These are phyloP conservation scores for Synanceia verrucosa DNA, from an alignment of 2,797 vertebrate species.

Conservation along the genomic window DNA sequence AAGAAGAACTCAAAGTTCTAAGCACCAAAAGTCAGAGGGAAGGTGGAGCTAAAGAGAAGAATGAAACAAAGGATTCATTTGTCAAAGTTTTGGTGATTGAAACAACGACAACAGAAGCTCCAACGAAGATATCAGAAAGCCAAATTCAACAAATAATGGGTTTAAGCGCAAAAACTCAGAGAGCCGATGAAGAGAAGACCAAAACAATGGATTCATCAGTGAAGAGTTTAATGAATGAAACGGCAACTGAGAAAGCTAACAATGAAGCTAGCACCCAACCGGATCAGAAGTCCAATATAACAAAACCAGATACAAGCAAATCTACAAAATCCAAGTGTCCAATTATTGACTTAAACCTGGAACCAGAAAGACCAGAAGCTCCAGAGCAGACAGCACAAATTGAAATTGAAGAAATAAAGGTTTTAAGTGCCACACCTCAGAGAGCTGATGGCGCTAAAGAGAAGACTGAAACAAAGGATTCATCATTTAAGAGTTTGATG, in stretches of 20 bases:
- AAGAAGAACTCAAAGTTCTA: not conserved
- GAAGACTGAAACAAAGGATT: not conserved
- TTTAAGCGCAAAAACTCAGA: not conserved
- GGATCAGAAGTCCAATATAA: not conserved
- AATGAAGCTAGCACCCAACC: conserved; percentile 2
- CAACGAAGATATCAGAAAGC: not conserved
- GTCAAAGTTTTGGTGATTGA: no score
- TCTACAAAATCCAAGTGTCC: not conserved
- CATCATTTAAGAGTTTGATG: not conserved
- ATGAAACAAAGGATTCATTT: no score
- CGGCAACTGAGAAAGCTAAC: not conserved
- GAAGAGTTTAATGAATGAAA: not conserved
- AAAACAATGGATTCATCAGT: not conserved
- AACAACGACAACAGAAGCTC: not conserved
- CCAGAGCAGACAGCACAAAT: not conserved
- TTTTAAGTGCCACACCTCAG: not conserved
- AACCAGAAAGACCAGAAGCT: not conserved
- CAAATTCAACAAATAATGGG: not conserved
- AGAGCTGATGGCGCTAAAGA: not conserved
- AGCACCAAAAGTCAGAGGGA: not conserved
- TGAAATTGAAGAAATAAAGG: not conserved
- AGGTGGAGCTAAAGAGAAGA: no score
- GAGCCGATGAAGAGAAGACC: not conserved
- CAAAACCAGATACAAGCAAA: not conserved
- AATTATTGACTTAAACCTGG: not conserved